Evolutionary conservation across 2,113 vertebrate species (phyloP).

Genomic region (Larimichthys polyactis): DNA sequence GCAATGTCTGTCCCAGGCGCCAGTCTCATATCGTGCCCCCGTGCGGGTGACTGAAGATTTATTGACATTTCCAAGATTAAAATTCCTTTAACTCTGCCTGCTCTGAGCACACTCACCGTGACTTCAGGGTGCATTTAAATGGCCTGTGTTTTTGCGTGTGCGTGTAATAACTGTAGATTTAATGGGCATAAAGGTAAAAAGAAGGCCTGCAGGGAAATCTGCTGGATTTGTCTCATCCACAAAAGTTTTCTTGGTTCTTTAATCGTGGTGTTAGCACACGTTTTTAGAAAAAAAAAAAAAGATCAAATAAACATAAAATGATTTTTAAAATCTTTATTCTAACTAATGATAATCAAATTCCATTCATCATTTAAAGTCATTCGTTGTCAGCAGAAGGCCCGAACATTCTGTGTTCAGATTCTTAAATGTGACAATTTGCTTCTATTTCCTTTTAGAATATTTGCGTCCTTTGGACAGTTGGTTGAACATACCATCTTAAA

Average conservation of each 20-base stretch:
- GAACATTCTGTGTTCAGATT: too few relatives aligned
- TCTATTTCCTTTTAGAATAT: not conserved
- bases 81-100: slow-evolving; percentile 53
- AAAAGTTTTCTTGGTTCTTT: not conserved
- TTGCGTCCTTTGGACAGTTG: not conserved
- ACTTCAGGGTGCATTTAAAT: not conserved
- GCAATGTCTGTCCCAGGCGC: slow-evolving; percentile 58
- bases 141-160: too few relatives aligned
- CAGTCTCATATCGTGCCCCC: slow-evolving; percentile 48
- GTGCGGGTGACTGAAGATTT: slow-evolving; percentile 58
- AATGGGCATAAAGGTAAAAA: not conserved
- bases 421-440: not conserved
- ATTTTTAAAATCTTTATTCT: not conserved
- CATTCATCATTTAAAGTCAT: not conserved
- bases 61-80: slow-evolving; percentile 69
- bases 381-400: not conserved
- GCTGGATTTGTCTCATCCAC: not conserved
- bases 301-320: not conserved
- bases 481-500: not conserved
- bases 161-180: not conserved
- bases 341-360: not conserved
- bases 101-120: not conserved
- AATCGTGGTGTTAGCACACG: not conserved
- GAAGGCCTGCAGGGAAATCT: too few relatives aligned
- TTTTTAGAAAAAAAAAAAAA: not conserved